Evolutionary conservation across 2,888 invertebrate genomes (phyloP).

Genomic region (Phlogophora meticulosa): DNA sequence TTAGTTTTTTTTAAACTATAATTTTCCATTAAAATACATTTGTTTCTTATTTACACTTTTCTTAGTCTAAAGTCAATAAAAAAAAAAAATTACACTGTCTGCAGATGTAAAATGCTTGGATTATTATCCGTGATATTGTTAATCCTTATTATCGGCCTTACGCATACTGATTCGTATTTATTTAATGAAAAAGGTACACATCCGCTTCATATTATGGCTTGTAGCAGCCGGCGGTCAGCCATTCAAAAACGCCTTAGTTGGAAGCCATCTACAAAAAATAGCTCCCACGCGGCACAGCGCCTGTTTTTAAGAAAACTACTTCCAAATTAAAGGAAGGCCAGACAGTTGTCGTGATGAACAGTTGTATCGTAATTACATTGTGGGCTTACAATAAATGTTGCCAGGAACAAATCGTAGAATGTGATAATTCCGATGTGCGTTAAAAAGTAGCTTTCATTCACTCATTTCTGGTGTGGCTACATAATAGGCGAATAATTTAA

Average conservation of each 20-base stretch:
- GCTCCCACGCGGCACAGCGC: slow-evolving; percentile 58
- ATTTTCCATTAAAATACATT: too few species aligned
- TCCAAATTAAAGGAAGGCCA: slow-evolving; percentile 68
- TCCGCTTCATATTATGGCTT: slow-evolving; percentile 47
- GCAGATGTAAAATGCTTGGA: too few species aligned
- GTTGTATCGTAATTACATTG: slow-evolving; percentile 41
- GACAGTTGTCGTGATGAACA: slow-evolving; percentile 42
- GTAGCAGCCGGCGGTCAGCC: slow-evolving; percentile 56
- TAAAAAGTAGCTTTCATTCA: too few species aligned
- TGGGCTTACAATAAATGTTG: neutral
- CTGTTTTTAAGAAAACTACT: slow-evolving; percentile 69
- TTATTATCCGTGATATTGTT: too few species aligned
- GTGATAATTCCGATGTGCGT: neutral
- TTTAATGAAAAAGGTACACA: neutral
- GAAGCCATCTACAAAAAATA: slow-evolving; percentile 73
- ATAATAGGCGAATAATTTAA: too few species aligned
- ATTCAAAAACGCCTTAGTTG: slow-evolving; percentile 79
- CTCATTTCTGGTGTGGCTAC: too few species aligned
- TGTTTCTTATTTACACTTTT: too few species aligned
- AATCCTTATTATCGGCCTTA: too few species aligned
- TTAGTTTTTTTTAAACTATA: too few species aligned
- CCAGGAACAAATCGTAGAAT: neutral
- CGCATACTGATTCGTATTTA: too few species aligned
- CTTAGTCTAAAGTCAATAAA: too few species aligned
- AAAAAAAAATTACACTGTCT: too few species aligned